phyloP scores from a whole-genome alignment of 2,113 vertebrate species.

The Dicentrarchus labrax region DNA sequence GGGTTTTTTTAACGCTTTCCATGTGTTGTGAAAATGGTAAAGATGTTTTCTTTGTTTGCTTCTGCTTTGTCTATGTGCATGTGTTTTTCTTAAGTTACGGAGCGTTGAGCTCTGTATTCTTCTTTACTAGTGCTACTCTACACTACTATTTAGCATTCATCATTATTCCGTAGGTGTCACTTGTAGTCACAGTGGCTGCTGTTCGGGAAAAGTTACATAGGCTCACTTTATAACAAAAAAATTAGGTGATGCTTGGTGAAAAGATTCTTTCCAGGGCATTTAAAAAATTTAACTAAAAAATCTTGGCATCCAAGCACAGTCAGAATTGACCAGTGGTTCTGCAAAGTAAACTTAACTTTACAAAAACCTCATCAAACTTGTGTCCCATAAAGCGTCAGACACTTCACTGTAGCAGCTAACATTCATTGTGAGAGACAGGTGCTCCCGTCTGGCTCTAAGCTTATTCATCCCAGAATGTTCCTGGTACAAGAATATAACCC shows the following conservation, averaged over 20 bases:
- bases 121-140: not conserved
- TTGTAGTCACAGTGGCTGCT: not conserved
- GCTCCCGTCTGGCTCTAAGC: conserved; percentile 36
- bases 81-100: not conserved
- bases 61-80: not conserved
- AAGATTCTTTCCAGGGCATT: no score
- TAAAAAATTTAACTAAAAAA: no score
- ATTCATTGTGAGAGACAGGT: conserved; percentile 63
- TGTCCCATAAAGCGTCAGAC: conserved; percentile 14
- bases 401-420: conserved; percentile 26
- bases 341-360: conserved; percentile 32
- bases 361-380: not conserved
- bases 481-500: conserved; percentile 41
- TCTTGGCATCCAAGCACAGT: not conserved
- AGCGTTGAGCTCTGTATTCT: not conserved
- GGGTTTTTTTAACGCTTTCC: not conserved
- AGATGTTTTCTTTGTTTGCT: not conserved
- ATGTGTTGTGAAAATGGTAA: not conserved
- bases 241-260: not conserved
- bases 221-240: not conserved
- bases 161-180: not conserved
- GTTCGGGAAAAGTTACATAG: not conserved
- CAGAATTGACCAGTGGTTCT: not conserved
- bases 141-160: not conserved
- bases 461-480: conserved; percentile 51